Evolutionary conservation across 2,888 invertebrate species (phyloP), one percentile per base, ranked within the genome.

Genomic region (Drosophila mulleri): DNA sequence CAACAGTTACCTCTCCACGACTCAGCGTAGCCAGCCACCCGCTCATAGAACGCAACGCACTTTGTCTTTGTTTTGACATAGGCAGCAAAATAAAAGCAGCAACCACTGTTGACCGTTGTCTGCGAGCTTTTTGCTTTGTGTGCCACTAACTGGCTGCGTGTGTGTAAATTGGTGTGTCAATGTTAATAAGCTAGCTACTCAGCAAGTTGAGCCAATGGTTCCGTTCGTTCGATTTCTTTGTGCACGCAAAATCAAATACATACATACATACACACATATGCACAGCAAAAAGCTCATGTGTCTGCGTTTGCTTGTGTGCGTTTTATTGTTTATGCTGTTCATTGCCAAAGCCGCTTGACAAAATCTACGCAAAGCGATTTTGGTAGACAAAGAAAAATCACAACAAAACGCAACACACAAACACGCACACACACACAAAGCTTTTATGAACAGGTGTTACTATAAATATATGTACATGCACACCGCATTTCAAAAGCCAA

Each of bases 291-390:
- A 66, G 50, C 63, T 60, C 35, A 26, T 45, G 12, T 23, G 20
- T 16, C 8, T 9, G 9, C 47, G 12, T 48, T 18, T 61, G 41
- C 48, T 35, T 50, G 52, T 53, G 48, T 50, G 57, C 37, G 52
- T 79, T 45, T 67, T 71, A 83, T 83, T 89, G 86, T 87, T 80
- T 88, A 88, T 83, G 71, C 70, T 81, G 67, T 68, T 77, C 89
- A 86, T 72, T 83, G 87, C 79, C 83, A 86, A 88, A 83, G 88
- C 78, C 83, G 83, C 83, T 89, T 89, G 89, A 89, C 89, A 75
- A 87, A 83, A 85, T 75, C 72, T 56, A 71, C 63, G 41, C 67
- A 52, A 67, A 68, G 54, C 50, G 53, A 26, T 87, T 72, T 80
- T 60, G 57, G 42, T 54, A 59, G 67, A 81, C 82, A 85, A 83